Evolutionary conservation across 2,888 invertebrate genomes (phyloP), one percentile per base, ranked within the genome.

Genomic region (Macroteleia sp.): DNA sequence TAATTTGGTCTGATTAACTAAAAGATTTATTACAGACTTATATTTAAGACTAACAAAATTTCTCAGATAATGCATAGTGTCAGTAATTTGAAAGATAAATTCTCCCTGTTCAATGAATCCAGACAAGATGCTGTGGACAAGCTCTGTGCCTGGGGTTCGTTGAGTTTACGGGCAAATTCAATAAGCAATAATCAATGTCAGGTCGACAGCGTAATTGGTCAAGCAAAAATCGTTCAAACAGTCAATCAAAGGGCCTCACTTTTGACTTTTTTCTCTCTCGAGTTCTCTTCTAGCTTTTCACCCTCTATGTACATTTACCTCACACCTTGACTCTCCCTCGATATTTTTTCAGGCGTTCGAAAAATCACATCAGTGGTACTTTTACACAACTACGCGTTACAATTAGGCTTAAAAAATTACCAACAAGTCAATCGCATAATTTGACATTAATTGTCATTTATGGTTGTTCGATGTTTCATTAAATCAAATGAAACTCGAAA

Each of bases 151-250:
- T n/a, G 75, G 71, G 81, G 77, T 80, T 80, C 75, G 76, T 42
- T 79, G 78, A 69, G 74, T 77, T 83, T 50, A 82, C 83, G 82
- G 82, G 85, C 89, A 89, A 90, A 90, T 89, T 89, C 89, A 90
- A 90, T 90, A 90, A 90, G 87, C 85, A 87, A 89, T 90, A 89
- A 90, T 90, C 90, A 90, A 89, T 90, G 89, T 86, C 86, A 89
- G 85, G 83, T 84, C 79, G 84, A 82, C 84, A 81, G 83, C 79
- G 86, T 84, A 83, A 83, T 80, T 83, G 82, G 77, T 80, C 83
- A 85, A 87, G 87, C 87, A 88, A 88, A 89, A 90, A 90, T 89
- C 89, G 89, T 89, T 90, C 89, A 90, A 90, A 90, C 89, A 90
- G 89, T 89, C 89, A 90, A 90, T 89, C 89, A 90, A 88, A 88